These are phyloP conservation scores for Emesis furor DNA, from an alignment of 2,888 invertebrate genomes.

Conservation along the genomic window DNA sequence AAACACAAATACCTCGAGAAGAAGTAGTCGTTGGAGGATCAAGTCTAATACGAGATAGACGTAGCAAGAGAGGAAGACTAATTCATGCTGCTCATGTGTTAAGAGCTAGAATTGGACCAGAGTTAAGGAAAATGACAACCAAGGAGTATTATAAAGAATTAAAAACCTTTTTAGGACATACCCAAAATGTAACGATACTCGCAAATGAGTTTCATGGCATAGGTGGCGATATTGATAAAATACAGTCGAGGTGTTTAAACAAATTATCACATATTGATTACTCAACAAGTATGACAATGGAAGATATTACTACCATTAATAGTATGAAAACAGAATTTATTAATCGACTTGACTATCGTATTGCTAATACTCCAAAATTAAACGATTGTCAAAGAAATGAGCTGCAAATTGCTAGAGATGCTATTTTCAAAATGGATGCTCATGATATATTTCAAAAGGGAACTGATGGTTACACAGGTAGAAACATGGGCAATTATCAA, in stretches of 20 bases:
- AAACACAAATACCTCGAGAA: constrained; percentile 10
- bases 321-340: constrained; percentile 23
- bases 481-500: background rate
- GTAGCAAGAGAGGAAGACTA: background rate
- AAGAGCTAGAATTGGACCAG: background rate
- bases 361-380: background rate
- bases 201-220: constrained; percentile 34
- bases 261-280: background rate
- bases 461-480: background rate
- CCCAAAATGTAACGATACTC: constrained; percentile 27
- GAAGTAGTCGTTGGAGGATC: constrained; percentile 17
- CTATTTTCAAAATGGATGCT: background rate
- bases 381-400: constrained; percentile 20
- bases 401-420: background rate
- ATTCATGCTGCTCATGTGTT: constrained; percentile 22
- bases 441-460: background rate
- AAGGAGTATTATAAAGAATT: constrained; percentile 11
- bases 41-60: constrained; percentile 21
- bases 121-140: background rate
- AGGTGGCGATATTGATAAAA: constrained; percentile 30
- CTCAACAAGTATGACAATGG: constrained; percentile 18
- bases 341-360: background rate
- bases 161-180: constrained; percentile 25
- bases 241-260: background rate
- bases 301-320: constrained; percentile 21